Evolutionary conservation across 2,797 vertebrate species (phyloP).

Genomic region (Phrynocephalus vlangalii): DNA sequence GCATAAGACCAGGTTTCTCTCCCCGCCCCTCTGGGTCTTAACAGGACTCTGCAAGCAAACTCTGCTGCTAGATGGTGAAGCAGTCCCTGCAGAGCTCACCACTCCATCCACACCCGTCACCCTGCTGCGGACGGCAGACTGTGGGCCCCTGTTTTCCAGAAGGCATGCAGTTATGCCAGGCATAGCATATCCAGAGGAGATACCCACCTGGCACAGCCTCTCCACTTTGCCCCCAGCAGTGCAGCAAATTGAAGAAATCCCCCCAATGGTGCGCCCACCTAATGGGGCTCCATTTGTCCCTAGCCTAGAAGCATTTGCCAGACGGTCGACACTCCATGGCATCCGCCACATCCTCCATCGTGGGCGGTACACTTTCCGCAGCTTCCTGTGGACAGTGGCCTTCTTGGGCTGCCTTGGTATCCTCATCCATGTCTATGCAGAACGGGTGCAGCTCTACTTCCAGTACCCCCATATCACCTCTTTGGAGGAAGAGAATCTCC

Average conservation of each 20-base stretch:
- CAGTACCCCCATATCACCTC: slow-evolving; percentile 68
- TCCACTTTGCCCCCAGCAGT: not conserved
- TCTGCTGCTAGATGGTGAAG: not conserved
- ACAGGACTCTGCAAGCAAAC: not conserved
- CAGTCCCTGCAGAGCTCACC: not conserved
- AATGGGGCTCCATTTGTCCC: accelerated
- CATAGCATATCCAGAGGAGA: slow-evolving; percentile 47
- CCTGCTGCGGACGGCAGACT: not conserved
- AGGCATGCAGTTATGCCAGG: slow-evolving; percentile 1
- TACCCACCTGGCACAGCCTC: not conserved
- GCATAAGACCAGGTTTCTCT: not conserved
- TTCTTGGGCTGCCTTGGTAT: slow-evolving; percentile 61
- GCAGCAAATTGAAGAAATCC: accelerated
- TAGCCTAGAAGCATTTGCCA: slow-evolving; percentile 68
- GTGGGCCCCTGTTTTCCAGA: not conserved
- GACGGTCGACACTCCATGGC: slow-evolving; percentile 64
- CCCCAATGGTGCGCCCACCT: not conserved
- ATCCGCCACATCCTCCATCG: slow-evolving; percentile 64
- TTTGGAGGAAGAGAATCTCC: slow-evolving; percentile 57
- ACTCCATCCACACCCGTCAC: not conserved
- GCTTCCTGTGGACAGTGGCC: slow-evolving; percentile 66
- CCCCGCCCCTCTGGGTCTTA: not conserved
- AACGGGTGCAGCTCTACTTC: slow-evolving; percentile 62
- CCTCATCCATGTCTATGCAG: slow-evolving; percentile 52
- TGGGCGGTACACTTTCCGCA: not conserved